phyloP scores from a whole-genome alignment of 2,113 vertebrate species.

The Formicarius rufipectus region DNA sequence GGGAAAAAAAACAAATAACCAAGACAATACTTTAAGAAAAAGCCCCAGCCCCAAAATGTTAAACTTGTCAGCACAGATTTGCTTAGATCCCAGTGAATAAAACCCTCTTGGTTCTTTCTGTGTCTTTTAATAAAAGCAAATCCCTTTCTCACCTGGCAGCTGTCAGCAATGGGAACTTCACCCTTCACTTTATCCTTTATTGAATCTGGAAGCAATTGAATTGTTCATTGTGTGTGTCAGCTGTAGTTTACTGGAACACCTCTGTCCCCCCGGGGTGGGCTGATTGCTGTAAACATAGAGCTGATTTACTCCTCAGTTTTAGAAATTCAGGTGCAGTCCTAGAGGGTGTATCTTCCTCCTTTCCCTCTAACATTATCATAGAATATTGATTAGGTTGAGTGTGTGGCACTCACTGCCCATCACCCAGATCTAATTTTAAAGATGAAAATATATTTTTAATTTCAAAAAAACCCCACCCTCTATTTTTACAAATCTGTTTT shows the following conservation, averaged over 20 bases:
- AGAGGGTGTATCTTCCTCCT: background rate
- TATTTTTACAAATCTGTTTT: background rate
- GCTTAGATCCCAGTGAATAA: background rate
- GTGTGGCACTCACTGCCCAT: background rate
- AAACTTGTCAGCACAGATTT: background rate
- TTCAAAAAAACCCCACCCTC: background rate
- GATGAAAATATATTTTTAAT: background rate
- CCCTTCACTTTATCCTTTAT: slow-evolving; percentile 43
- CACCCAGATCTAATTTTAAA: background rate
- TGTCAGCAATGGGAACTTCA: slow-evolving; percentile 18
- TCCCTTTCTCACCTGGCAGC: slow-evolving; percentile 30
- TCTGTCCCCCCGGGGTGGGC: background rate
- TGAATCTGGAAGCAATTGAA: slow-evolving; percentile 55
- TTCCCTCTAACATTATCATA: background rate
- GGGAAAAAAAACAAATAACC: background rate
- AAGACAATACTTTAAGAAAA: background rate
- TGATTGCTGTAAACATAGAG: background rate
- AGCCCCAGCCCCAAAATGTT: background rate
- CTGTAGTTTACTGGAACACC: background rate
- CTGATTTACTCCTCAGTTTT: background rate
- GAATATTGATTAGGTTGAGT: background rate
- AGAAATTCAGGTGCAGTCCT: background rate
- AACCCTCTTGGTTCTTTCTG: background rate
- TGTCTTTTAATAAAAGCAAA: slow-evolving; percentile 39
- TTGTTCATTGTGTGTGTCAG: slow-evolving; percentile 46